Evolutionary conservation across 2,888 invertebrate species (phyloP).

Genomic region (Calameuta idolon): DNA sequence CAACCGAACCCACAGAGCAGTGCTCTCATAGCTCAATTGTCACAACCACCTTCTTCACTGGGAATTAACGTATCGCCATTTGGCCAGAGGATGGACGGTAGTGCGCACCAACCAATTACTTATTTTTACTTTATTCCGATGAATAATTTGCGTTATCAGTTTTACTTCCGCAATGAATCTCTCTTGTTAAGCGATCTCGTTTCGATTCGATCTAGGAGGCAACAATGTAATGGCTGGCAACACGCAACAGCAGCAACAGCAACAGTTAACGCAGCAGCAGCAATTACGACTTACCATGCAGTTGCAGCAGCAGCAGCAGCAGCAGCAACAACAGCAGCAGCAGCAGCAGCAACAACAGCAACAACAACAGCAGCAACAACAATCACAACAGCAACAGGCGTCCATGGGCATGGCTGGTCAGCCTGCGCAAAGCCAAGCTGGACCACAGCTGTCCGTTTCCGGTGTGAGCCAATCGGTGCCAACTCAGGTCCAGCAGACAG

Average conservation of each 20-base stretch:
- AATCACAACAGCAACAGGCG: conserved; percentile 60
- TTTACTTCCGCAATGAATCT: background rate
- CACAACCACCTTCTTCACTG: conserved; percentile 71
- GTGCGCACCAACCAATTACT: conserved; percentile 13
- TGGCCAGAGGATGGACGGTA: conserved; percentile 66
- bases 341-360: conserved; percentile 38
- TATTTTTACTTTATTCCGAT: background rate
- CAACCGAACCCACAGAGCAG: conserved; percentile 67
- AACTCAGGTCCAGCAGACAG: conserved; percentile 60
- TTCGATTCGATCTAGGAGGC: conserved; percentile 30
- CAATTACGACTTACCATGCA: conserved; percentile 47
- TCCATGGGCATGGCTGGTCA: conserved; percentile 58
- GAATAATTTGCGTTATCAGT: background rate
- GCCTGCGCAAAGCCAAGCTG: conserved; percentile 46
- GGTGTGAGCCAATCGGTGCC: conserved; percentile 58
- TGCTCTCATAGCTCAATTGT: conserved; percentile 72
- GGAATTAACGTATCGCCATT: conserved; percentile 68
- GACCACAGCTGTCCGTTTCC: conserved; percentile 55
- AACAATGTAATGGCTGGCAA: conserved; percentile 56
- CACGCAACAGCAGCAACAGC: conserved; percentile 65
- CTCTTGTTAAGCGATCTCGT: background rate
- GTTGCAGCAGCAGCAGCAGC: conserved; percentile 58
- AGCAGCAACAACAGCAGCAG: conserved; percentile 50
- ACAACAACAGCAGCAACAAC: conserved; percentile 53
- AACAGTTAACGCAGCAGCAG: conserved; percentile 58